phyloP scores from a whole-genome alignment of 1,140 invertebrate genomes.

The Nautilus pompilius region DNA sequence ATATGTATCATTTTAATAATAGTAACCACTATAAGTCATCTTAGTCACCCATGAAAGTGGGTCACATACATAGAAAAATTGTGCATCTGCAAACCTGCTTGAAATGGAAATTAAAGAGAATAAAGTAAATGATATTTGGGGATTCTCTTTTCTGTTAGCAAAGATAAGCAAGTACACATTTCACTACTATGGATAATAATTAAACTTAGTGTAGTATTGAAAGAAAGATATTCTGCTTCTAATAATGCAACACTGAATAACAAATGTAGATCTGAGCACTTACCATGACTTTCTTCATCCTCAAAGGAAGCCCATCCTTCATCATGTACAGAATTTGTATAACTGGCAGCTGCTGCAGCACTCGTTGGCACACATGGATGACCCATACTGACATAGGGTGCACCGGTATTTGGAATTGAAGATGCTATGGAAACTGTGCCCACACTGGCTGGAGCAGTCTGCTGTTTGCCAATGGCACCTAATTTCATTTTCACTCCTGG shows the following conservation, averaged over 20 bases:
- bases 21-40: too few species aligned
- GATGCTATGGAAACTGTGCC: conserved; percentile 1
- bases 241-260: too few species aligned
- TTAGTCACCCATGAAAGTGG: too few species aligned
- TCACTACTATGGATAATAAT: too few species aligned
- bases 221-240: too few species aligned
- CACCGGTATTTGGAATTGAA: not conserved
- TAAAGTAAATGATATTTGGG: not conserved
- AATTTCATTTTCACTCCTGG: conserved; percentile 14
- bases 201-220: too few species aligned
- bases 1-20: too few species aligned
- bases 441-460: conserved; percentile 22
- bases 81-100: too few species aligned
- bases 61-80: too few species aligned
- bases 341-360: conserved; percentile 4
- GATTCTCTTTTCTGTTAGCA: not conserved
- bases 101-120: too few species aligned
- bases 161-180: too few species aligned
- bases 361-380: conserved; percentile 4
- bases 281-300: conserved; percentile 50
- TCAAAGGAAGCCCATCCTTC: conserved; percentile 49
- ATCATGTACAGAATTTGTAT: conserved; percentile 26
- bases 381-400: too few species aligned
- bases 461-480: conserved; percentile 14
- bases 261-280: not conserved